Conservation (phyloP, 2,797 vertebrate genomes). For the Rhabdophis nuchalis region DNA sequence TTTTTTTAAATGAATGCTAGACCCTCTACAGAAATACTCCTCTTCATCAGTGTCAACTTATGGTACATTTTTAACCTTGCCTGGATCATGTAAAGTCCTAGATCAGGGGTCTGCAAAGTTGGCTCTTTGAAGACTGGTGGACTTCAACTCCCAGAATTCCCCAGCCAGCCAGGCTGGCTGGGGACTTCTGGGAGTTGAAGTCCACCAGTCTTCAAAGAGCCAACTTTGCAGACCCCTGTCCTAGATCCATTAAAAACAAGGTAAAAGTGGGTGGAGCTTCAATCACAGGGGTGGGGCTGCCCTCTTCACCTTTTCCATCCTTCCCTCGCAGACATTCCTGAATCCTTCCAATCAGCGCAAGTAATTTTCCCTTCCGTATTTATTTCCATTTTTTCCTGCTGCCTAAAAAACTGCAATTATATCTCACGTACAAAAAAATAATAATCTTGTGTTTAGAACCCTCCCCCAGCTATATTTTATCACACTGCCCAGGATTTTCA, state of each 20-base stretch:
- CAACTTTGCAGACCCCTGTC: no score
- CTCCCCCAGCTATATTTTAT: neutral
- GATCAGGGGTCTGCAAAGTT: no score
- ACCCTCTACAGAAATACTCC: neutral
- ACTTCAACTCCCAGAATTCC: no score
- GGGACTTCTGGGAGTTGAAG: no score
- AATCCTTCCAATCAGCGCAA: neutral
- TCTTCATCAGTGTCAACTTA: neutral
- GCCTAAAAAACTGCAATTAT: neutral
- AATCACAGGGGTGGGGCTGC: neutral
- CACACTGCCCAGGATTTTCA: neutral
- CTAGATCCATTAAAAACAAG: neutral
- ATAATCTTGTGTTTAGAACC: neutral
- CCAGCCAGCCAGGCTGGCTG: no score
- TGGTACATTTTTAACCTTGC: neutral
- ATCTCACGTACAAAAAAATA: neutral
- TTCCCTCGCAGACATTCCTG: neutral
- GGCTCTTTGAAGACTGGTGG: no score
- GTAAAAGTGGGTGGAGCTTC: neutral
- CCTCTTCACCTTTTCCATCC: neutral
- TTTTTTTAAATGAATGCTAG: neutral
- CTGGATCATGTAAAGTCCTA: neutral
- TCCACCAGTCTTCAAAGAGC: no score
- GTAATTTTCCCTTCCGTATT: neutral
- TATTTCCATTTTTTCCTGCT: neutral